These are phyloP conservation scores for Leucoraja ocellata DNA, from an alignment of 2,797 vertebrate species.

Conservation along the genomic window DNA sequence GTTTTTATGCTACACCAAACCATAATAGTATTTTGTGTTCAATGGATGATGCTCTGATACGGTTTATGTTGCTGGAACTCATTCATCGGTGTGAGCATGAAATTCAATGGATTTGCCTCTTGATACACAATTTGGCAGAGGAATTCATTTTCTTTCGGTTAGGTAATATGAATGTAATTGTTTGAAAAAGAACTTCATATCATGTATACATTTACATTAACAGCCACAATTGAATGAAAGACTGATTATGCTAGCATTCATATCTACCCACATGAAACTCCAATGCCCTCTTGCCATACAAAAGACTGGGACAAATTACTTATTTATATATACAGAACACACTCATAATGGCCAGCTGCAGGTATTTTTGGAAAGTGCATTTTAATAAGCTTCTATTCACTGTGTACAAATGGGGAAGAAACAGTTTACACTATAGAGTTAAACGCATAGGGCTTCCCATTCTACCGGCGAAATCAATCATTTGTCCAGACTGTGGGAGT, in stretches of 20 bases:
- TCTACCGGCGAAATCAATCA: constrained; percentile 75
- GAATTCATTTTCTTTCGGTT: constrained; percentile 37
- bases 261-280: constrained; percentile 59
- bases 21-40: constrained; percentile 33
- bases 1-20: constrained; percentile 33
- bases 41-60: constrained; percentile 33
- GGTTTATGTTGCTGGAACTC: constrained; percentile 33
- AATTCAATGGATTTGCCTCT: constrained; percentile 34
- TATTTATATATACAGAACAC: constrained; percentile 73
- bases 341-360: constrained; percentile 70
- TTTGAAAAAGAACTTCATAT: constrained; percentile 38
- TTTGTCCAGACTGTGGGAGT: constrained; percentile 74
- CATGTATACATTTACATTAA: constrained; percentile 37
- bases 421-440: constrained; percentile 69
- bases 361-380: constrained; percentile 73
- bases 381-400: constrained; percentile 71
- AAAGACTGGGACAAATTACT: constrained; percentile 71
- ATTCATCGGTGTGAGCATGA: constrained; percentile 9
- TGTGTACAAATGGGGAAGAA: constrained; percentile 63
- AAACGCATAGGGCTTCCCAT: constrained; percentile 60
- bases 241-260: constrained; percentile 50
- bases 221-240: constrained; percentile 37
- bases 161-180: constrained; percentile 34
- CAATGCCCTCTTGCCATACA: constrained; percentile 62
- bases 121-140: constrained; percentile 30